These are phyloP conservation scores for Dendroctonus ponderosae DNA, from an alignment of 1,140 invertebrate genomes.

Conservation along the genomic window DNA sequence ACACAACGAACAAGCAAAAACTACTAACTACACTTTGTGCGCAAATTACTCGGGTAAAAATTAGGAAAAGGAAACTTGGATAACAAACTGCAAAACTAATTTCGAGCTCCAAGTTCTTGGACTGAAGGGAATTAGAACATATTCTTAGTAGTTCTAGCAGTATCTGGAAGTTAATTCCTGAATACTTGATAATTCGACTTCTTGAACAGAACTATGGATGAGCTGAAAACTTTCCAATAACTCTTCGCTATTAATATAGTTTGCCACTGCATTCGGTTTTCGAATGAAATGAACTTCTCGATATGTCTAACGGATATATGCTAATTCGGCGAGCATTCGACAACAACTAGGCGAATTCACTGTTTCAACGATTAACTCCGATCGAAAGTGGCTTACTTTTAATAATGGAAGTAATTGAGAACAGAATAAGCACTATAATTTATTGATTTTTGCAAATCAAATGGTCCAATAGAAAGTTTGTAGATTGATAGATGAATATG, in stretches of 20 bases:
- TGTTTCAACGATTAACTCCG: not conserved
- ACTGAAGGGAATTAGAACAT: constrained; percentile 4
- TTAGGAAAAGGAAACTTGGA: too few species aligned
- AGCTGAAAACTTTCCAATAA: constrained; percentile 40
- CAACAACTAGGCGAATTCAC: not conserved
- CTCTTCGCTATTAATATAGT: constrained; percentile 10
- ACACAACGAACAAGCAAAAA: too few species aligned
- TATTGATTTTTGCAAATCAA: too few species aligned
- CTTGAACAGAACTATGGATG: constrained; percentile 29
- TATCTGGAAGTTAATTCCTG: constrained; percentile 22
- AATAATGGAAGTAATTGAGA: too few species aligned
- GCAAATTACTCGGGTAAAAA: too few species aligned
- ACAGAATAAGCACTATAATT: too few species aligned
- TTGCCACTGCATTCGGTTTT: constrained; percentile 6
- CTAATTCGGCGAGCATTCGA: constrained; percentile 1
- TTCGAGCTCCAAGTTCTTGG: too few species aligned
- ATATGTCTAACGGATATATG: constrained; percentile 12
- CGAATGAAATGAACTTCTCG: constrained; percentile 7
- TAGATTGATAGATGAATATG: too few species aligned
- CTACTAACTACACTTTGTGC: too few species aligned
- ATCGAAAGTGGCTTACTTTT: too few species aligned
- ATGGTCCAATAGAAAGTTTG: too few species aligned
- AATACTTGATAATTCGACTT: constrained; percentile 35
- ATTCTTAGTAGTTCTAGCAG: constrained; percentile 31
- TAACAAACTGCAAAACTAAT: too few species aligned